Conservation (phyloP, 2,888 invertebrate species). For the Tortrix viridana region DNA sequence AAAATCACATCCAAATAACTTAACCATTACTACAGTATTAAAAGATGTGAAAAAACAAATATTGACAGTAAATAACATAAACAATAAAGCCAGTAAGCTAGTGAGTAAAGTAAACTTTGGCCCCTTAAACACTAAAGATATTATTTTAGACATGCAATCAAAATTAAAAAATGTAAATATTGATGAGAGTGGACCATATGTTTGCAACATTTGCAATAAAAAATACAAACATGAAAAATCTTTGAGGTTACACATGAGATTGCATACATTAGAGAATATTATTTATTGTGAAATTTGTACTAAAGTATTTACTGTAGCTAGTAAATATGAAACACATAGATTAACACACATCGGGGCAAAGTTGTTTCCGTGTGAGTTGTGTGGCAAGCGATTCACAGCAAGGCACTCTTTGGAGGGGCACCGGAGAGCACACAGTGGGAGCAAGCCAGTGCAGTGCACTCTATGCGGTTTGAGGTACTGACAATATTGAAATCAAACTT, state of each 20-base stretch:
- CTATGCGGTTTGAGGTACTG: slow-evolving; percentile 42
- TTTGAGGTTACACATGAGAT: slow-evolving; percentile 32
- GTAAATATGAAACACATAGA: slow-evolving; percentile 56
- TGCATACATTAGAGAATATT: slow-evolving; percentile 30
- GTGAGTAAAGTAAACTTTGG: not conserved
- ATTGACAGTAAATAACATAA: not conserved
- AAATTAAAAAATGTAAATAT: not conserved
- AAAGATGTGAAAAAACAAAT: not conserved
- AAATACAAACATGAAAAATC: slow-evolving; percentile 36
- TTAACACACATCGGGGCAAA: slow-evolving; percentile 62
- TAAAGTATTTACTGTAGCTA: slow-evolving; percentile 41
- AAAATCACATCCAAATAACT: not conserved
- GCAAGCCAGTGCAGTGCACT: slow-evolving; percentile 41
- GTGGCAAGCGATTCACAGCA: slow-evolving; percentile 58
- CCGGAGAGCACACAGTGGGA: slow-evolving; percentile 50
- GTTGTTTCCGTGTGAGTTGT: slow-evolving; percentile 56
- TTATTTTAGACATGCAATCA: not conserved
- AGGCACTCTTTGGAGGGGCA: slow-evolving; percentile 60
- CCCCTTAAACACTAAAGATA: slow-evolving; percentile 3
- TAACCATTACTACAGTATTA: not conserved
- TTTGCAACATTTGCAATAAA: slow-evolving; percentile 13
- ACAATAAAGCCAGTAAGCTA: not conserved
- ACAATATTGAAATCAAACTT: no score
- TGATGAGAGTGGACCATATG: not conserved
- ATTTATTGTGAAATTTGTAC: slow-evolving; percentile 38